These are phyloP conservation scores for Selene dorsalis DNA, from an alignment of 2,797 vertebrate species.

Conservation along the genomic window DNA sequence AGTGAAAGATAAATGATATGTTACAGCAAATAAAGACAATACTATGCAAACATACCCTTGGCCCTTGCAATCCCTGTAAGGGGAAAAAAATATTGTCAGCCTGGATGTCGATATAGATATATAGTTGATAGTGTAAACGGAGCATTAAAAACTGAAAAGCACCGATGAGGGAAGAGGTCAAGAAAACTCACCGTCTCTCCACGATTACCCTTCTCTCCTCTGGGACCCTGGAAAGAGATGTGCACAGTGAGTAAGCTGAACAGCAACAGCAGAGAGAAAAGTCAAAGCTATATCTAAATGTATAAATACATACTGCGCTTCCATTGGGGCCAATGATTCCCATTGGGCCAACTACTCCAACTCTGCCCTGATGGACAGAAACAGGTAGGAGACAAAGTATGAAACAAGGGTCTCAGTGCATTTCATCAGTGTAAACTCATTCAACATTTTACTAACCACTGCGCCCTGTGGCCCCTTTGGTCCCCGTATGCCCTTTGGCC, in stretches of 20 bases:
- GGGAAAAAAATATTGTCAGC: conserved; percentile 37
- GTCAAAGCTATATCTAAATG: not conserved
- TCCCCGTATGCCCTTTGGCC: conserved; percentile 93
- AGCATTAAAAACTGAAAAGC: not conserved
- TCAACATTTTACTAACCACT: conserved; percentile 83
- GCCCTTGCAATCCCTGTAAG: conserved; percentile 91
- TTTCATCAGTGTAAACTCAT: conserved; percentile 1
- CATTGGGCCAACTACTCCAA: conserved; percentile 88
- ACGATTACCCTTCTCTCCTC: conserved; percentile 91
- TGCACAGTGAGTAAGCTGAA: conserved; percentile 37
- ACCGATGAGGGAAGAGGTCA: too few species aligned
- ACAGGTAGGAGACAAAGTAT: conserved; percentile 1
- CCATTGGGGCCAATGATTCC: conserved; percentile 92
- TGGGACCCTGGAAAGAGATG: conserved; percentile 86
- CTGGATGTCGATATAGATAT: conserved; percentile 10
- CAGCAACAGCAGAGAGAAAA: conserved; percentile 6
- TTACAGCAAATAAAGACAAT: conserved; percentile 11
- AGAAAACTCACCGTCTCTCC: conserved; percentile 89
- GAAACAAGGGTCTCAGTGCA: not conserved
- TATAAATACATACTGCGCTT: conserved; percentile 85
- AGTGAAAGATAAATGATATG: conserved; percentile 15
- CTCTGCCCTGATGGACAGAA: conserved; percentile 86
- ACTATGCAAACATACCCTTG: conserved; percentile 85
- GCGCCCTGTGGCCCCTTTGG: conserved; percentile 91
- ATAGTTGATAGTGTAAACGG: conserved; percentile 10